Base-by-base conservation (phyloP, 1,140 invertebrate genomes). In the Onthophagus taurus region DNA sequence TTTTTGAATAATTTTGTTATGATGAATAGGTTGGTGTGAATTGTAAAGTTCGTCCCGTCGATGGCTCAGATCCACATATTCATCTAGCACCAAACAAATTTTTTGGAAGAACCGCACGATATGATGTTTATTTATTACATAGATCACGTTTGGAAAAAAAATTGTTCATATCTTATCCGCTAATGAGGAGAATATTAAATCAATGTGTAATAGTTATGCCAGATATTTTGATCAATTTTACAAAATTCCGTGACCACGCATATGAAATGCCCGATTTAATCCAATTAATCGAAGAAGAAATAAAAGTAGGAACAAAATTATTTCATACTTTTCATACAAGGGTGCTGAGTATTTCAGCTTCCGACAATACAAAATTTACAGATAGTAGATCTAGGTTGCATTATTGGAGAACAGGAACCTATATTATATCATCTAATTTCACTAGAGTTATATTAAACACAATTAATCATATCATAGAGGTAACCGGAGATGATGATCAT, bases 81-180 rank as follows among this genome's bases (percentile, higher is more conserved):
- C 17, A 18, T n/a, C 30, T 56, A 16, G 17, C 42, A 21, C 63
- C 69, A 6, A 77, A 72, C 44, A 74, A 77, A 59, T 72, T 65
- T 50, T 57, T 64, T 3, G 80, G 80, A 4, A 61, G 69, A 45
- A 80, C 79, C 0, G 48, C 67, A n/a, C 67, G 72, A 50, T 76
- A 76, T 48, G 47, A 65, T 0, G 68, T 66, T 44, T 83, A 72
- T 65, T 35, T 78, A 7, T 66, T 61, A 45, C 75, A 70, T 60
- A 69, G 72, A 17, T 69, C 70, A 8, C 66, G 67, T 45, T 52
- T 84, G 0, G 58, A 66, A 47, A 66, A 66, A 26, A 72, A 63
- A 44, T 68, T 72, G 35, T 67, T 78, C 11, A 63, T 80, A 8
- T 58, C 78, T n/a, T 75, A 81, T 54, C 72, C 71, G 12, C 70